Evolutionary conservation across 2,113 vertebrate genomes (phyloP), one percentile per base, ranked within the genome.

Genomic region (Rattus rattus): DNA sequence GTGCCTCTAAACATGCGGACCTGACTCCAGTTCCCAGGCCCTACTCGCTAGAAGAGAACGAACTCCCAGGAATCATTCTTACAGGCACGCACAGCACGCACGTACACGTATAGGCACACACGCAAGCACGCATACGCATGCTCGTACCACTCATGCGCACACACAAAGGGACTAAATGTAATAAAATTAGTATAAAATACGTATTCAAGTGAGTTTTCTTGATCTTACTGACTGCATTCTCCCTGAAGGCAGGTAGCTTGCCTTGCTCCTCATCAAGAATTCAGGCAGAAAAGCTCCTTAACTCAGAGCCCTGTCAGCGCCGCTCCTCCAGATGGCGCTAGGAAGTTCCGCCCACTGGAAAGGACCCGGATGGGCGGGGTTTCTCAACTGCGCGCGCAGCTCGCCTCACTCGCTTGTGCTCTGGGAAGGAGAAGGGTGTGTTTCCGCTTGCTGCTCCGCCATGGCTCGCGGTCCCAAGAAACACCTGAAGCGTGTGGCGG

Each of bases 381-480:
- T 73, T 59, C 86, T 9, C 14, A 7, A 8, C 36, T 59, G 87
- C 87, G 87, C 65, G 43, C 87, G 54, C 69, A 39, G 67, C 67
- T 5, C 2, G 11, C 26, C 43, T 36, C 43, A 69, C 10, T 87
- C 5, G 28, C 17, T 10, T 0, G 59, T 24, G 85, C 65, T 52
- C 30, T 4, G 63, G 47, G 65, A 33, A 67, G 19, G 30, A 52
- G 63, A 87, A 49, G 61, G 59, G 7, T 28, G 28, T 12, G 28
- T 1, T 30, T 1, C 26, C 16, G 1, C 24, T 56, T 0, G 3
- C 61, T 65, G 19, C 49, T 39, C 22, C 52, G 69, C 52, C 69
- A 89, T 89, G 87, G 87, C 87, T 19, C 87, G 87, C n/a, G 87
- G 87, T 17, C 87, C 87, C 52, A 89, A 89, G 69, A 89, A 89